These are phyloP conservation scores for Habroteleia sp. DNA, from an alignment of 2,888 invertebrate genomes.

Conservation along the genomic window DNA sequence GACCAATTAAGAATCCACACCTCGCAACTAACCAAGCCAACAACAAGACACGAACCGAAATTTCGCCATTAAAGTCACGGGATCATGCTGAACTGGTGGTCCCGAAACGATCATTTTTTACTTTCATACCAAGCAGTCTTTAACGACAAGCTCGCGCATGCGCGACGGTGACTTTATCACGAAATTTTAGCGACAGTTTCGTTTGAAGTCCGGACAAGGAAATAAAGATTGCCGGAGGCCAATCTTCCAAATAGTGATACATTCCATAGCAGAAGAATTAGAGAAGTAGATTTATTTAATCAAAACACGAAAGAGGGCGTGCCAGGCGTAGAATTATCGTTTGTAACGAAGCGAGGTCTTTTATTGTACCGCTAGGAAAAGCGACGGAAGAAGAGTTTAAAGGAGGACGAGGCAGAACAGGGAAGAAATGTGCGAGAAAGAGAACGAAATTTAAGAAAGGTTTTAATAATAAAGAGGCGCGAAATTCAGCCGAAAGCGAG, in stretches of 20 bases:
- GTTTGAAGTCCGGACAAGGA: slow-evolving; percentile 54
- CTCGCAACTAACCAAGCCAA: slow-evolving; percentile 27
- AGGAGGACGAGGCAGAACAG: too few relatives aligned
- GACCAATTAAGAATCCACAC: slow-evolving; percentile 3
- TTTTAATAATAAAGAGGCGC: slow-evolving; percentile 34
- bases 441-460: slow-evolving; percentile 19
- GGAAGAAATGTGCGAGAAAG: not conserved
- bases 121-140: slow-evolving; percentile 41
- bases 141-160: not conserved
- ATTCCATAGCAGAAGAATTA: slow-evolving; percentile 76
- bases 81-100: not conserved
- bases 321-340: slow-evolving; percentile 59
- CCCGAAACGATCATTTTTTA: slow-evolving; percentile 36
- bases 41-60: not conserved
- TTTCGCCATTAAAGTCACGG: slow-evolving; percentile 34
- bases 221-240: slow-evolving; percentile 69
- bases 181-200: slow-evolving; percentile 35
- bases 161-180: slow-evolving; percentile 37
- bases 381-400: slow-evolving; percentile 14
- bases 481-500: slow-evolving; percentile 69
- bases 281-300: slow-evolving; percentile 69
- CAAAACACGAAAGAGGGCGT: slow-evolving; percentile 64
- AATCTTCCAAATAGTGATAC: slow-evolving; percentile 79
- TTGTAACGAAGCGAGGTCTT: slow-evolving; percentile 66
- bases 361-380: slow-evolving; percentile 32